These are phyloP conservation scores for Semicossyphus pulcher DNA, from an alignment of 2,113 vertebrate species.

Conservation along the genomic window DNA sequence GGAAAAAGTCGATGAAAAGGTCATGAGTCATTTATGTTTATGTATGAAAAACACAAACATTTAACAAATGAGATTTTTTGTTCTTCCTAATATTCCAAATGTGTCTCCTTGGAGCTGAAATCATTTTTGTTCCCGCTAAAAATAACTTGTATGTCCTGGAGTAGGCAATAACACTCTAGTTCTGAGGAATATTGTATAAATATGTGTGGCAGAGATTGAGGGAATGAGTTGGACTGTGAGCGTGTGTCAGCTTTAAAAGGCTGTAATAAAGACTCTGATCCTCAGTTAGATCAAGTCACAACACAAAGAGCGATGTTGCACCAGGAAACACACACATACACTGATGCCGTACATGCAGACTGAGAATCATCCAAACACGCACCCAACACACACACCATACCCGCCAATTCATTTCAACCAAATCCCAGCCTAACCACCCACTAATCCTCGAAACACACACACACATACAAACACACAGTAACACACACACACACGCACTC, in stretches of 20 bases:
- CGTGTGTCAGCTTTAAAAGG: constrained; percentile 35
- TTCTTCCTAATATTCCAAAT: too few relatives aligned
- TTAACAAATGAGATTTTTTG: too few relatives aligned
- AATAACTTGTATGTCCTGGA: not conserved
- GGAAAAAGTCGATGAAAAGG: too few relatives aligned
- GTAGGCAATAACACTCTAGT: not conserved
- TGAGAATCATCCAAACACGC: constrained; percentile 54
- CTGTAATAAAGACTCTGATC: constrained; percentile 35
- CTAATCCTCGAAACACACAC: constrained; percentile 64
- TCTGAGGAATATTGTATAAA: not conserved
- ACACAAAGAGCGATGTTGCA: constrained; percentile 19
- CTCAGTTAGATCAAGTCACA: constrained; percentile 39
- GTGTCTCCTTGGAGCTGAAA: too few relatives aligned
- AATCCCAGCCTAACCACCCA: constrained; percentile 71
- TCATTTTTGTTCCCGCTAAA: too few relatives aligned
- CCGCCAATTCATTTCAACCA: constrained; percentile 67
- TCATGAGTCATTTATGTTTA: too few relatives aligned
- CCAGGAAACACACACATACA: not conserved
- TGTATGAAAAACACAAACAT: too few relatives aligned
- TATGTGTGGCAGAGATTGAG: not conserved
- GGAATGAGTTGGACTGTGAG: not conserved
- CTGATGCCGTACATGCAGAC: constrained; percentile 26
- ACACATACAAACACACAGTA: constrained; percentile 37
- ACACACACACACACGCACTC: constrained; percentile 52
- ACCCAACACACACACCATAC: constrained; percentile 51